Conservation (phyloP, 2,797 vertebrate genomes). For the Chelmon rostratus region DNA sequence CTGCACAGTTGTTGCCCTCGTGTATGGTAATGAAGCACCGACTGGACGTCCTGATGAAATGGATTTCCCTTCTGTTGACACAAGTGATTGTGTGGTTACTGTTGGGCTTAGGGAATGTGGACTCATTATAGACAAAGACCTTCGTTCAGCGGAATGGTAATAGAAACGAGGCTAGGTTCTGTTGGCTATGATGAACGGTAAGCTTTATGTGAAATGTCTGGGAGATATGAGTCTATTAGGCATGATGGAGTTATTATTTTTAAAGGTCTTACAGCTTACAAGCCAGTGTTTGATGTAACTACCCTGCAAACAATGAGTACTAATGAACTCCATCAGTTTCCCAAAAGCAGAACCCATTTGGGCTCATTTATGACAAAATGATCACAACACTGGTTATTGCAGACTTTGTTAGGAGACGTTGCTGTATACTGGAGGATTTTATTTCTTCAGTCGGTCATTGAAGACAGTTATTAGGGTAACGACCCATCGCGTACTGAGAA, state of each 20-base stretch:
- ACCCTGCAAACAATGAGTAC: conserved; percentile 49
- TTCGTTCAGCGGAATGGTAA: conserved; percentile 67
- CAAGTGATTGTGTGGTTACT: conserved; percentile 83
- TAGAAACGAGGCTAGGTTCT: conserved; percentile 56
- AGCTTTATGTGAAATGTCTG: conserved; percentile 62
- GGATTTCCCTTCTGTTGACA: conserved; percentile 82
- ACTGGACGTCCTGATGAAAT: conserved; percentile 78
- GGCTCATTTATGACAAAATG: conserved; percentile 60
- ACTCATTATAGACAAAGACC: conserved; percentile 77
- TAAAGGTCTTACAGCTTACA: conserved; percentile 50
- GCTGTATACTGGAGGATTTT: conserved; percentile 52
- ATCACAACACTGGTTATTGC: conserved; percentile 51
- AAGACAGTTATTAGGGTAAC: conserved; percentile 38
- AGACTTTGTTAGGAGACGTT: conserved; percentile 26
- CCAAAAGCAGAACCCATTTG: conserved; percentile 52
- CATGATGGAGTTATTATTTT: conserved; percentile 64
- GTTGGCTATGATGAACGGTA: conserved; percentile 62
- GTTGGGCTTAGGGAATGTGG: conserved; percentile 73
- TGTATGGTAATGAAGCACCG: conserved; percentile 74
- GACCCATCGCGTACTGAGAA: conserved; percentile 36
- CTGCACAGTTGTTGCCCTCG: conserved; percentile 55
- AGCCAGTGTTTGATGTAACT: conserved; percentile 62
- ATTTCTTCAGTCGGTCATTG: conserved; percentile 55
- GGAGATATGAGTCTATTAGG: conserved; percentile 64
- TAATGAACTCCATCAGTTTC: conserved; percentile 68